A percentile compares a stretch with the other conserved stretches of the same genome.
phyloP scores from a whole-genome alignment of 64 coral and sea anemone species.

The Stichodactyla mertensii region DNA sequence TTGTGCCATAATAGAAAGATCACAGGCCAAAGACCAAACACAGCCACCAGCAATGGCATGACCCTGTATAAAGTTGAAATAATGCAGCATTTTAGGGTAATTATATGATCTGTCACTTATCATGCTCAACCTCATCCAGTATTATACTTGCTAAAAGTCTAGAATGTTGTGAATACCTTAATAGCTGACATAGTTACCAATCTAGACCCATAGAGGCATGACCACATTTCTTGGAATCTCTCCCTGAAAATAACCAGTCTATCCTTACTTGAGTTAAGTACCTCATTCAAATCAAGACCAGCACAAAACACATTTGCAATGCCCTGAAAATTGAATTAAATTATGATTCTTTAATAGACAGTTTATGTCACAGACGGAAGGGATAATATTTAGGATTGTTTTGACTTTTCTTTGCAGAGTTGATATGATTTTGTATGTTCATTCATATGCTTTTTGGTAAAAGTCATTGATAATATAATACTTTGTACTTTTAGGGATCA shows the following conservation, averaged over 20 bases:
- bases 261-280: slow-evolving; percentile 28
- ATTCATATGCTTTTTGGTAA: too few relatives aligned
- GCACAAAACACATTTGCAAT: slow-evolving; percentile 79
- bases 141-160: too few relatives aligned
- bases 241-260: slow-evolving; percentile 50
- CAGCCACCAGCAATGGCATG: slow-evolving; percentile 83
- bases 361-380: too few relatives aligned
- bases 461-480: too few relatives aligned
- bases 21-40: slow-evolving; percentile 59
- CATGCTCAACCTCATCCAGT: too few relatives aligned
- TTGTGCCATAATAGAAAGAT: slow-evolving; percentile 65
- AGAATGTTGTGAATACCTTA: slow-evolving; percentile 35
- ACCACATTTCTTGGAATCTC: slow-evolving; percentile 78
- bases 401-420: too few relatives aligned
- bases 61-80: slow-evolving; percentile 26
- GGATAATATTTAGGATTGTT: too few relatives aligned
- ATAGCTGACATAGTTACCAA: slow-evolving; percentile 74
- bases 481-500: too few relatives aligned
- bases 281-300: slow-evolving; percentile 74
- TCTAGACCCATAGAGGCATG: slow-evolving; percentile 67
- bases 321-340: slow-evolving; percentile 14
- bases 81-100: too few relatives aligned
- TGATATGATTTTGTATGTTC: too few relatives aligned
- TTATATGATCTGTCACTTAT: too few relatives aligned
- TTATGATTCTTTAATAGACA: not conserved